phyloP scores from a whole-genome alignment of 2,113 vertebrate genomes.

The Neolamprologus caudopunctatus region DNA sequence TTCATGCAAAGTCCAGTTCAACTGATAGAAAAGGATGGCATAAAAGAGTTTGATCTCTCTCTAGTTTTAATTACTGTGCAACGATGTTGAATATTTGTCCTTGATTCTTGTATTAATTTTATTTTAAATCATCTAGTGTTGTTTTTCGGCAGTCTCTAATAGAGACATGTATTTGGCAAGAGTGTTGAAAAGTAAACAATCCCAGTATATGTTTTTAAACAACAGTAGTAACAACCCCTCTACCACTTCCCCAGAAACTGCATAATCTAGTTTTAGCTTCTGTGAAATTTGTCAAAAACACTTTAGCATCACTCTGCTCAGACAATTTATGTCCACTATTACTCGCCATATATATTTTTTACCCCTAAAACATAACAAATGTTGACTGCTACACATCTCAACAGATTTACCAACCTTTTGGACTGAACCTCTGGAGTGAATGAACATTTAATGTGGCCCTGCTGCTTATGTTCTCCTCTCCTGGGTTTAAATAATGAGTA shows the following conservation, averaged over 20 bases:
- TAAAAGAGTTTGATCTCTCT: not conserved
- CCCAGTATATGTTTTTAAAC: not conserved
- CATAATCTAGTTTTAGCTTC: not conserved
- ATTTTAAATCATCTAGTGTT: not conserved
- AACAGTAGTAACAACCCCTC: not conserved
- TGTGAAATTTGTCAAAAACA: not conserved
- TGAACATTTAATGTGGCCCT: not conserved
- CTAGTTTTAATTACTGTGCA: not conserved
- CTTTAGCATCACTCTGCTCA: not conserved
- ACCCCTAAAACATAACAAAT: not conserved
- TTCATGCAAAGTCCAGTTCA: not conserved
- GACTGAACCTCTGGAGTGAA: not conserved
- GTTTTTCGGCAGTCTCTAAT: not conserved
- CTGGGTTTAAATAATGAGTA: not conserved
- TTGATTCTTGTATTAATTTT: not conserved
- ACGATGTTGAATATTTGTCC: not conserved
- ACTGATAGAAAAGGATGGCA: not conserved
- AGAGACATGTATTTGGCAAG: not conserved
- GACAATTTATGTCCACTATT: not conserved
- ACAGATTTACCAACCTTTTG: not conserved
- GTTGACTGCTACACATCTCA: not conserved
- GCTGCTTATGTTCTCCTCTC: not conserved
- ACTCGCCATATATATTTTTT: not conserved
- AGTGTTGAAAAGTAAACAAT: not conserved
- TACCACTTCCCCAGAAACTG: fast-evolving